Evolutionary conservation across 2,888 invertebrate species (phyloP).

Genomic region (Boloria euphrosyne): DNA sequence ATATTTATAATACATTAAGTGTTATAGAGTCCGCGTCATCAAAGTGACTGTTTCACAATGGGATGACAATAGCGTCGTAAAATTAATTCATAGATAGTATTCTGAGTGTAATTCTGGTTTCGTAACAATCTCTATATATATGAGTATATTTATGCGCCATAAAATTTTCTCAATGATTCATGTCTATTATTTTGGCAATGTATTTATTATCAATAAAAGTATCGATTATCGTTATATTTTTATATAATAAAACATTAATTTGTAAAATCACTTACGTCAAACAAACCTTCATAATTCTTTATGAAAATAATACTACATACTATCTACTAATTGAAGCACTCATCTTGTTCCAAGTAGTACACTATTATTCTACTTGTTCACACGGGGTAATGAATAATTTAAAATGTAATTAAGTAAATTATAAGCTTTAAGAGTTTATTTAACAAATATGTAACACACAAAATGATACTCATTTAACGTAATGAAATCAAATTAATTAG

Average conservation of each 20-base stretch:
- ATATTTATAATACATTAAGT: slow-evolving; percentile 32
- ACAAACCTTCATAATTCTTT: not conserved
- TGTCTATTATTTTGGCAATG: slow-evolving; percentile 3
- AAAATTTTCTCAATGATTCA: slow-evolving; percentile 19
- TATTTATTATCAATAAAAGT: not conserved
- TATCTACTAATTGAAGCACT: too few species aligned
- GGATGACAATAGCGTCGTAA: slow-evolving; percentile 48
- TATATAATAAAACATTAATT: not conserved
- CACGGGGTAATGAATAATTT: too few species aligned
- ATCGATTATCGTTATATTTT: not conserved
- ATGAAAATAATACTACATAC: too few species aligned
- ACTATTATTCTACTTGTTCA: too few species aligned
- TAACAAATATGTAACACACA: too few species aligned
- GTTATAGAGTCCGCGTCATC: slow-evolving; percentile 32
- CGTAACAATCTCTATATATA: slow-evolving; percentile 29
- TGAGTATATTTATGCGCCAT: slow-evolving; percentile 17
- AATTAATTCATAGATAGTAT: slow-evolving; percentile 46
- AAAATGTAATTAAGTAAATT: too few species aligned
- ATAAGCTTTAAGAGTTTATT: too few species aligned
- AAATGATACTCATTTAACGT: too few species aligned
- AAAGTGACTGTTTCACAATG: slow-evolving; percentile 46
- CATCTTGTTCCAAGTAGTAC: too few species aligned
- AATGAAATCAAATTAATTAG: too few species aligned
- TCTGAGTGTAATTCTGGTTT: slow-evolving; percentile 38
- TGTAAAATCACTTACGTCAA: slow-evolving; percentile 10